These are phyloP conservation scores for Thereva nobilitata DNA, from an alignment of 2,888 invertebrate genomes.

Conservation along the genomic window DNA sequence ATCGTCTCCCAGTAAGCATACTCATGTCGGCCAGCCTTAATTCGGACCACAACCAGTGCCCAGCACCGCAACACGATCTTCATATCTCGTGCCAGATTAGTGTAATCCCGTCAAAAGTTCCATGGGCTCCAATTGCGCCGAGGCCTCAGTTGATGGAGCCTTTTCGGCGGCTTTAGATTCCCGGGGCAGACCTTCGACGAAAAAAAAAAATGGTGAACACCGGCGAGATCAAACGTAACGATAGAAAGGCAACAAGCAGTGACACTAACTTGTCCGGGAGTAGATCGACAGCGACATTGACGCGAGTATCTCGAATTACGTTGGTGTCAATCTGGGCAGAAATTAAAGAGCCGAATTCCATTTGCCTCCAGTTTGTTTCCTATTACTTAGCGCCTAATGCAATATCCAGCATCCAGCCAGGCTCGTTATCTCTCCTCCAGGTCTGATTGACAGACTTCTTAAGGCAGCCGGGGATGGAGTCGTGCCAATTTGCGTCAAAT, in stretches of 20 bases:
- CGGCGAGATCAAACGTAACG: constrained; percentile 18
- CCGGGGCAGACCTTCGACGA: constrained; percentile 3
- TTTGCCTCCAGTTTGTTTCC: constrained; percentile 27
- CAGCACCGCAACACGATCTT: too few species aligned
- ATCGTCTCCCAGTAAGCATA: too few species aligned
- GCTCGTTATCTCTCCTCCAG: constrained; percentile 15
- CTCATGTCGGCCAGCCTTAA: too few species aligned
- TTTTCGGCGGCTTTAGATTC: neutral
- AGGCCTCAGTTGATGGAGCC: too few species aligned
- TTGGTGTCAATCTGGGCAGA: neutral
- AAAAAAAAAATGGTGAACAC: constrained; percentile 1
- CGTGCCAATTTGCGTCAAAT: too few species aligned
- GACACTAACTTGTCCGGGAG: constrained; percentile 6
- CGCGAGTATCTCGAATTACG: constrained; percentile 19
- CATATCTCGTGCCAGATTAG: too few species aligned
- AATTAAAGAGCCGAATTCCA: constrained; percentile 17
- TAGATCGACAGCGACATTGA: constrained; percentile 31
- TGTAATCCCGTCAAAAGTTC: too few species aligned
- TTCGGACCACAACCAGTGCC: too few species aligned
- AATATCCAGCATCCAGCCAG: neutral
- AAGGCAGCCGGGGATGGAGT: neutral
- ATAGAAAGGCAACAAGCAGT: constrained; percentile 16
- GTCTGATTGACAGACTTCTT: constrained; percentile 27
- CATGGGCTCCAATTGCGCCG: too few species aligned
- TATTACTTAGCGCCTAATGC: constrained; percentile 29